These are phyloP conservation scores for Archips crataeganus DNA, from an alignment of 2,888 invertebrate species.

Conservation along the genomic window DNA sequence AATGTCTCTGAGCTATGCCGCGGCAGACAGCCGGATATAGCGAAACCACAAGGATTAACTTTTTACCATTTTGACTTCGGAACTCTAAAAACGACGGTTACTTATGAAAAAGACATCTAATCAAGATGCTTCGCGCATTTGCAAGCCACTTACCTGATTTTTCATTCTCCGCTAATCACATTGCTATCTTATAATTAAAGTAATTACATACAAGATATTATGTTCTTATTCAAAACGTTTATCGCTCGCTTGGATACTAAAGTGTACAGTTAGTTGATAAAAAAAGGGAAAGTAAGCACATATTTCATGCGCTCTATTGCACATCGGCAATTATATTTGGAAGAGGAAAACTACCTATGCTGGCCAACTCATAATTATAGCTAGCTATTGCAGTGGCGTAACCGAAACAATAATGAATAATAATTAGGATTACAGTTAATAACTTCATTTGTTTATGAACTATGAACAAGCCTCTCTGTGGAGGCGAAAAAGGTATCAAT, in stretches of 20 bases:
- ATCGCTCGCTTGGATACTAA: slow-evolving; percentile 6
- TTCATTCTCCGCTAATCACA: slow-evolving; percentile 34
- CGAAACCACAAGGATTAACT: too few relatives aligned
- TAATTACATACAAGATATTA: slow-evolving; percentile 7
- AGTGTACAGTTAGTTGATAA: slow-evolving; percentile 10
- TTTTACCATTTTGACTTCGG: too few relatives aligned
- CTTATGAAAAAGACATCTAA: background rate
- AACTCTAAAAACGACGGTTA: too few relatives aligned
- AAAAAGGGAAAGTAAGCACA: slow-evolving; percentile 43
- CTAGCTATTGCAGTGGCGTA: slow-evolving; percentile 14
- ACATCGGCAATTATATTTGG: slow-evolving; percentile 34
- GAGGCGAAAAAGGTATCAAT: background rate
- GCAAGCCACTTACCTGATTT: slow-evolving; percentile 28
- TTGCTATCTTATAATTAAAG: slow-evolving; percentile 12
- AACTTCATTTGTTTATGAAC: slow-evolving; percentile 15
- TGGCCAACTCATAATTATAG: slow-evolving; percentile 18
- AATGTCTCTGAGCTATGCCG: too few relatives aligned
- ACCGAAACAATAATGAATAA: slow-evolving; percentile 20
- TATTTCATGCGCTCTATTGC: slow-evolving; percentile 40
- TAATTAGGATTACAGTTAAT: slow-evolving; percentile 14
- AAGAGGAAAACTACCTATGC: slow-evolving; percentile 23
- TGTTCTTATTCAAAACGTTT: slow-evolving; percentile 8
- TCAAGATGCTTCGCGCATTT: background rate
- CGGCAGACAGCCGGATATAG: too few relatives aligned
- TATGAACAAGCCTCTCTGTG: slow-evolving; percentile 1